Evolutionary conservation across 2,113 vertebrate genomes (phyloP), one percentile per base, ranked within the genome.

Genomic region (Pyxicephalus adspersus): DNA sequence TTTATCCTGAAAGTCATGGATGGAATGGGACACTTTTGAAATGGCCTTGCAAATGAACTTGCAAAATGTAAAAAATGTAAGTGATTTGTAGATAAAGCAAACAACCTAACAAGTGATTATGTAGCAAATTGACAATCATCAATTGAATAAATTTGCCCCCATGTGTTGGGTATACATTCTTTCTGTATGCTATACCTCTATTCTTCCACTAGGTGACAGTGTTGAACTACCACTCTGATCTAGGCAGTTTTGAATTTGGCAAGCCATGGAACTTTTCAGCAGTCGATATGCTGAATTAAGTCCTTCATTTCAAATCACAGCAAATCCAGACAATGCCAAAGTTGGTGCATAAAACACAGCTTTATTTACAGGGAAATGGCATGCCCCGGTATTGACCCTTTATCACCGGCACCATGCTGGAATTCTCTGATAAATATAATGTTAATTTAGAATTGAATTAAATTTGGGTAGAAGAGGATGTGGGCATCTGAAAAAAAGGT

Each of bases 281-380:
- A 67, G 76, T 67, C 50, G 52, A 77, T 67, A 66, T 55, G 76
- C 22, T 67, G 64, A 78, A 67, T 67, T 78, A 54, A 66, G 51
- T 67, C 63, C 63, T 80, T 71, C 66, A 70, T 60, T 80, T 80
- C 57, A 72, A 71, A 71, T 80, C 77, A 63, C 67, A 63, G 77
- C 77, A 80, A 61, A 63, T 60, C 29, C 77, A 80, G 77, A 71
- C 67, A 80, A 63, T 80, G 77, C 66, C 77, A 80, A 72, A 80
- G 55, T 80, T 63, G 77, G 61, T 71, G 76, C 76, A 78, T 78
- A 66, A 78, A 78, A 67, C 76, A 78, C 60, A 78, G 55, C 77
- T 71, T 80, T 80, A 70, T 80, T 71, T 80, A 80, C 65, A 72
- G 58, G 55, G 57, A 70, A 60, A 63, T 55, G 76, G 76, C 76